Evolutionary conservation across 2,113 vertebrate genomes (phyloP), one percentile per base, ranked within the genome.

Genomic region (Tamias sibiricus): DNA sequence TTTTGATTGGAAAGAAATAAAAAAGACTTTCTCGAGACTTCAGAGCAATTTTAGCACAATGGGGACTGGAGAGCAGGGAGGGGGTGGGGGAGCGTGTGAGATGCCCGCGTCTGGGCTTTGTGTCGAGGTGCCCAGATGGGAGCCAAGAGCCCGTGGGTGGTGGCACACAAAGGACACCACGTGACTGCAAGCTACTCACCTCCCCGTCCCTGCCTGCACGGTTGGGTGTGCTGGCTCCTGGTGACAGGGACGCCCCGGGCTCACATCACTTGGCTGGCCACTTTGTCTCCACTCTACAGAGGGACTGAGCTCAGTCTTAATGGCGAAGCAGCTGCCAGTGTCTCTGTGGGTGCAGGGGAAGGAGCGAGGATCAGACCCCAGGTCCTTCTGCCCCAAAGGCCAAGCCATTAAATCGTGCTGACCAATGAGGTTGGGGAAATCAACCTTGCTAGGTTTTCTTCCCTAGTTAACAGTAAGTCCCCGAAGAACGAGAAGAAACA

Each of bases 21-120:
- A 16, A 84, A 87, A 91, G 72, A 12, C 79, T 54, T 91, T 81
- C 90, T 91, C 49, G 92, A 64, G 20, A 24, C 92, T 90, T 96
- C 87, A 93, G 83, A 96, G 92, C 0, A 6, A 32, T 47, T 1
- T 54, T 0, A 47, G 52, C 72, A 87, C 87, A 87, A 74, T 71
- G 90, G 49, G 14, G 16, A 4, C 0, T 1, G 59, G 22, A 7
- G n/a, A 4, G 47, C 19, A 5, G 62, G n/a, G 26, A 19, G 40
- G 12, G 40, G 44, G 7, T 68, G 10, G 19, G 22, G n/a, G 30
- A 7, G 52, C 0, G 4, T 14, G 1, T 1, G 26, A 17, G 9
- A 1, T 0, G 30, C 52, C 66, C 42, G 59, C 9, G 47, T 8
- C 54, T 2, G 1, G 44, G 37, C 0, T 94, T 42, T 28, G 66